phyloP scores from a whole-genome alignment of 2,113 vertebrate species.

The Microtus richardsoni region DNA sequence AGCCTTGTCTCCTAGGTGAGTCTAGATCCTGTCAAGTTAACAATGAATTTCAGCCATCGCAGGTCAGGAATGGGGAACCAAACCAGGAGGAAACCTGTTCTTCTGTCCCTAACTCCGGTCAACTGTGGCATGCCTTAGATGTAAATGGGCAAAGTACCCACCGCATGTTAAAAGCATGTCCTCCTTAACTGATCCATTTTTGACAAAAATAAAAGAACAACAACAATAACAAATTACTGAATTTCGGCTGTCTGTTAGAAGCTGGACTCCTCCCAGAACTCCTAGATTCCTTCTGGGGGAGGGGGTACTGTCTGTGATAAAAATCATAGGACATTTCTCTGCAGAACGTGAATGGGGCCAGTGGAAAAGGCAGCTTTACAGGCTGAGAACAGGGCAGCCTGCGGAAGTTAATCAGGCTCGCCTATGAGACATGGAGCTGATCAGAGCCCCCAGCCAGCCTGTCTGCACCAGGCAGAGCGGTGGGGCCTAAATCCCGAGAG shows the following conservation, averaged over 20 bases:
- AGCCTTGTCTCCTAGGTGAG: background rate
- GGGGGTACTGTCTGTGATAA: accelerated
- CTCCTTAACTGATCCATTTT: background rate
- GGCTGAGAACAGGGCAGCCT: background rate
- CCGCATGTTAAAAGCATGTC: accelerated
- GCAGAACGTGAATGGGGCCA: accelerated
- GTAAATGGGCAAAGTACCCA: accelerated
- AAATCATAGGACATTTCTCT: background rate
- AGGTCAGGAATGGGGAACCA: background rate
- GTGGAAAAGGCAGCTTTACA: background rate
- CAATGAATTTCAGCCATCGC: background rate
- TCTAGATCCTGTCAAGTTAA: background rate
- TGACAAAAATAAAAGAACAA: background rate
- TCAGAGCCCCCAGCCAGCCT: accelerated
- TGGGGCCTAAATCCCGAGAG: accelerated
- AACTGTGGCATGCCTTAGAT: accelerated
- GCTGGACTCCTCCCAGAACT: background rate
- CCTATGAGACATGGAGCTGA: background rate
- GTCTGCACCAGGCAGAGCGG: background rate
- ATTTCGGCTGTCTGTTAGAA: background rate
- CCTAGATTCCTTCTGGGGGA: background rate
- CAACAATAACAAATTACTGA: background rate
- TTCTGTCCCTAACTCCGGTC: accelerated
- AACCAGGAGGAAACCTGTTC: accelerated
- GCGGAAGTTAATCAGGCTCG: background rate